These are phyloP conservation scores for Zaprionus camerounensis DNA, from an alignment of 1,140 invertebrate genomes.

Conservation along the genomic window DNA sequence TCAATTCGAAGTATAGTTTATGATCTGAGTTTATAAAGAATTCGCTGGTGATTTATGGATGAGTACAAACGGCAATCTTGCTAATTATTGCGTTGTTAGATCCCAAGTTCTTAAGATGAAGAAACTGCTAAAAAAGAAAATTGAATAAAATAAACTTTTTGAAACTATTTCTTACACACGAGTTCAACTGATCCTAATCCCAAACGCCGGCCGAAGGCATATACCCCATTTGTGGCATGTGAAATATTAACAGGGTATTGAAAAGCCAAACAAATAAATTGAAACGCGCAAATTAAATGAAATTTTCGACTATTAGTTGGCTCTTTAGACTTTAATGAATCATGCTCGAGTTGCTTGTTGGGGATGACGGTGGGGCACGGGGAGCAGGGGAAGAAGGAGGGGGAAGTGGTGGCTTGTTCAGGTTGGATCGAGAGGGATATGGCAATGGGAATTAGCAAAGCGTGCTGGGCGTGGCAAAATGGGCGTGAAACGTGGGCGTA, in stretches of 20 bases:
- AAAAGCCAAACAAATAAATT: slow-evolving; percentile 32
- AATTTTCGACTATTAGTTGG: slow-evolving; percentile 74
- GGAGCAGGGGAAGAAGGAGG: not conserved
- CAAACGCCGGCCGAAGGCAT: not conserved
- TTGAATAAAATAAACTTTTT: not conserved
- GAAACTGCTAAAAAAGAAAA: not conserved
- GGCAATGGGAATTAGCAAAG: slow-evolving; percentile 26
- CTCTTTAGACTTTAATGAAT: slow-evolving; percentile 79
- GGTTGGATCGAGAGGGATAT: slow-evolving; percentile 1
- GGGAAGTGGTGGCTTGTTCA: not conserved
- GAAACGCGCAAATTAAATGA: slow-evolving; percentile 63
- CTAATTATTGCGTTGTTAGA: no score
- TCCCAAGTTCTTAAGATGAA: not conserved
- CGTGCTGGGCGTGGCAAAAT: slow-evolving; percentile 28
- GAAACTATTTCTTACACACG: not conserved
- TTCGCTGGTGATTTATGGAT: not conserved
- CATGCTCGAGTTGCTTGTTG: slow-evolving; percentile 36
- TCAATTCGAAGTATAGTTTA: no score
- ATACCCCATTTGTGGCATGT: not conserved
- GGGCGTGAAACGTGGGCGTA: slow-evolving; percentile 39
- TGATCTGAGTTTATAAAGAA: not conserved
- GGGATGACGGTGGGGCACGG: not conserved
- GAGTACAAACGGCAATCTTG: not conserved
- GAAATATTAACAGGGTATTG: slow-evolving; percentile 21
- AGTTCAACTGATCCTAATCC: not conserved